A percentile compares a stretch with the other conserved stretches of the same genome.
Evolutionary conservation across 2,797 vertebrate genomes (phyloP).

Genomic region (Cirrhinus molitorella): DNA sequence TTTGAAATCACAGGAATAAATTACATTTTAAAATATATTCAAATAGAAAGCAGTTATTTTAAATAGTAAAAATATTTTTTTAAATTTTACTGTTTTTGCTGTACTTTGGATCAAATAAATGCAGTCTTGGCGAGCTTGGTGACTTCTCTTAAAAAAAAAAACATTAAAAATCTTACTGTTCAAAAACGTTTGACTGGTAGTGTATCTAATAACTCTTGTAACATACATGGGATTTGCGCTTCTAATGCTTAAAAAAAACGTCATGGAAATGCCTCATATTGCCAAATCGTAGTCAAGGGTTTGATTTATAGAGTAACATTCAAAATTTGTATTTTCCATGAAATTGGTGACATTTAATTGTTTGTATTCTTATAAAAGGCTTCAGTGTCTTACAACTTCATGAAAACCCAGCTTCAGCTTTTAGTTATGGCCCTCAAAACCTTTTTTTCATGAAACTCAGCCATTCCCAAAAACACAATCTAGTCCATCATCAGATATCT

Average conservation of each 20-base stretch:
- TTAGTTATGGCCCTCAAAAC: background rate
- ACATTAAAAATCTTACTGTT: too few relatives aligned
- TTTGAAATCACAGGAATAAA: too few relatives aligned
- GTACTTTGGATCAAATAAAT: too few relatives aligned
- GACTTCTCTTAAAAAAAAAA: too few relatives aligned
- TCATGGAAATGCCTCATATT: constrained; percentile 3
- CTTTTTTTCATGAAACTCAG: background rate
- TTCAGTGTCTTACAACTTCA: background rate
- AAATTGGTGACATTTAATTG: constrained; percentile 21
- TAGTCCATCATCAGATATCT: background rate
- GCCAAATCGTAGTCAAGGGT: background rate
- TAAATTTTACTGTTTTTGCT: too few relatives aligned
- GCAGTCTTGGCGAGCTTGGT: too few relatives aligned
- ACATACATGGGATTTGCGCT: background rate
- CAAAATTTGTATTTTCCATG: background rate
- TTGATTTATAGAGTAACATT: constrained; percentile 6
- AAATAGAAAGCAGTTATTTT: too few relatives aligned
- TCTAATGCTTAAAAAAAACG: background rate
- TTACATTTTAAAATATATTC: too few relatives aligned
- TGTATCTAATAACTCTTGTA: background rate
- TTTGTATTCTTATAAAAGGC: constrained; percentile 1
- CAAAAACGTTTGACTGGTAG: too few relatives aligned
- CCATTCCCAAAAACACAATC: background rate
- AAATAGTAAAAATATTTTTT: too few relatives aligned
- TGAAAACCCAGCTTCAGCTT: background rate